A percentile compares a stretch with the other conserved stretches of the same genome.
These are phyloP conservation scores for Urocolius indicus DNA, from an alignment of 2,113 vertebrate genomes.

Conservation along the genomic window DNA sequence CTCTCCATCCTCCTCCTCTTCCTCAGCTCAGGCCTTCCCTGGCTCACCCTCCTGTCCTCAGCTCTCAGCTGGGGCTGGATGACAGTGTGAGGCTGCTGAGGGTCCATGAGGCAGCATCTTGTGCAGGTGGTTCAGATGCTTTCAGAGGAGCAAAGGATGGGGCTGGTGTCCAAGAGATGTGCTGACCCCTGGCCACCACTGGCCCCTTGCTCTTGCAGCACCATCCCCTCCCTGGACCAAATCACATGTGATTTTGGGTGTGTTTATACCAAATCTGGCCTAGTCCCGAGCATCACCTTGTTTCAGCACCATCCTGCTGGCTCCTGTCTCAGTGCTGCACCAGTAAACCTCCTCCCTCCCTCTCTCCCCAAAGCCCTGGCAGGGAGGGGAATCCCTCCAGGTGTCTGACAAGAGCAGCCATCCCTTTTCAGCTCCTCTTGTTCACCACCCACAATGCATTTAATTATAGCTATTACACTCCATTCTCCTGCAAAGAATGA, in stretches of 20 bases:
- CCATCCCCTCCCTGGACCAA: background rate
- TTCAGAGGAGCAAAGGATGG: background rate
- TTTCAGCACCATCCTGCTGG: fast-evolving
- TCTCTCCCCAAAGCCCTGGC: fast-evolving
- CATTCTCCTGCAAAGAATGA: background rate
- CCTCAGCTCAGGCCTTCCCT: background rate
- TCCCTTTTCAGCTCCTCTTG: background rate
- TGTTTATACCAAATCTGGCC: fast-evolving
- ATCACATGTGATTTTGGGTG: fast-evolving
- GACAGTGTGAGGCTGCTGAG: fast-evolving
- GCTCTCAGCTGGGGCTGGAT: background rate
- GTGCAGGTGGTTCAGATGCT: background rate
- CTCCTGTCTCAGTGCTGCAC: fast-evolving
- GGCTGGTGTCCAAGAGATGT: fast-evolving
- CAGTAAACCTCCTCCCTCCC: fast-evolving
- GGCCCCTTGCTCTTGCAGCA: background rate
- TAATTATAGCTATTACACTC: background rate
- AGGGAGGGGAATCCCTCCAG: background rate
- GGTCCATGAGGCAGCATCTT: fast-evolving
- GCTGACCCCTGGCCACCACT: background rate
- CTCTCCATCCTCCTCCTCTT: background rate
- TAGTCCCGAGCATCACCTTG: background rate
- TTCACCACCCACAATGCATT: background rate
- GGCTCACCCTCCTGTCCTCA: fast-evolving
- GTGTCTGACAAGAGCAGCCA: fast-evolving